Base-by-base conservation (phyloP, 2,888 invertebrate genomes). In the Adelognathus sp. region DNA sequence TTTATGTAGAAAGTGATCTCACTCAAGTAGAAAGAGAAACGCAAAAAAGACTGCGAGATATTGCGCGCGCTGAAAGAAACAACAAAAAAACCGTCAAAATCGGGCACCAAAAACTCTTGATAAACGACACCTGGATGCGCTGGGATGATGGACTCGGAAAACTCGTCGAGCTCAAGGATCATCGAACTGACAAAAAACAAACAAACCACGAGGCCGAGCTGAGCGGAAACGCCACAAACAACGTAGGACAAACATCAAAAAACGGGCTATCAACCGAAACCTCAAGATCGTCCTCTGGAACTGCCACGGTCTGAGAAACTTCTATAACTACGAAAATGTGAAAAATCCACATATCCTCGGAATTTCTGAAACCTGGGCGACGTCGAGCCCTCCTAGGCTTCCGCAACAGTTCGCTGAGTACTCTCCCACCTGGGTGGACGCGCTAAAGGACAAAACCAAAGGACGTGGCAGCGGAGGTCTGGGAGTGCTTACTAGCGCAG, bases 201-300 rank as follows among this genome's bases (percentile, higher is more conserved):
- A 7, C 7, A 36, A 36, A 36, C 6, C 11, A 6, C 6, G 6
- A 21, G 11, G 24, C 52, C 29, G 54, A 3, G n/a, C 24, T 9
- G 14, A 44, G 14, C 4, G 3, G 11, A 36, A 6, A 2, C 9
- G 1, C 1, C 36, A n/a, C 2, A 29, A 11, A 11, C 18, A 7
- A 7, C 7, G 9, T 1, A 4, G n/a, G n/a, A 5, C 56, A 16
- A 16, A 18, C 6, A 3, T 3, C 56, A 56, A 58, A 56, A 64
- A 64, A 44, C 31, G 39, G 36, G 24, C 18, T 5, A 6, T n/a
- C 18, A 11, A n/a, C 3, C 46, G n/a, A 16, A 14, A 46, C n/a
- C 63, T 63, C 3, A 9, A n/a, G 11, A 63, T 46, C 3, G 16
- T 44, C n/a, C 46, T 63, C 7, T 63, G 63, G 63, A 63, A 63